These are phyloP conservation scores for Chalcis sispes DNA, from an alignment of 2,888 invertebrate genomes.

Conservation along the genomic window DNA sequence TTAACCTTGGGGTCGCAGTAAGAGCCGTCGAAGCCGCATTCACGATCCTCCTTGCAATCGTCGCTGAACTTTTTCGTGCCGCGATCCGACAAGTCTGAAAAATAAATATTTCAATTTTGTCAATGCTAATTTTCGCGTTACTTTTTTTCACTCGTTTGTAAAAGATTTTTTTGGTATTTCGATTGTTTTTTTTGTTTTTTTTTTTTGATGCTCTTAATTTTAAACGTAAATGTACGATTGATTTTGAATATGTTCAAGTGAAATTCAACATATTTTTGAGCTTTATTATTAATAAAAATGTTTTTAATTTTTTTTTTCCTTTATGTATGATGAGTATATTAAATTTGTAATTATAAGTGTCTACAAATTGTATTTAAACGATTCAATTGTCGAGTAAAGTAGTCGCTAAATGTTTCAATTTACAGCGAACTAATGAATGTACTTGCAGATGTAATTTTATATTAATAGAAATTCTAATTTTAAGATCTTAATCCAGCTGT, in stretches of 20 bases:
- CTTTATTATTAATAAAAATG: no score
- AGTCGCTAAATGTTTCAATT: not conserved
- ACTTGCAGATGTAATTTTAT: not conserved
- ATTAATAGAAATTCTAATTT: not conserved
- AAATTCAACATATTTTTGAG: no score
- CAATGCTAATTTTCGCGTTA: not conserved
- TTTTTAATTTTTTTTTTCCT: no score
- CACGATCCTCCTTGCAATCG: slow-evolving; percentile 82
- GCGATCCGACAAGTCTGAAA: slow-evolving; percentile 78
- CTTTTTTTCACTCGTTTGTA: not conserved
- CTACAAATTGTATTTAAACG: no score
- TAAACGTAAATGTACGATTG: no score
- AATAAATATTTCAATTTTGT: slow-evolving; percentile 25
- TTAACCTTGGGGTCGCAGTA: slow-evolving; percentile 84
- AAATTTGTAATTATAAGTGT: no score
- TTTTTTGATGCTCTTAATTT: no score
- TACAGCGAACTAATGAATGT: not conserved
- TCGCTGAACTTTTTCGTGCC: slow-evolving; percentile 86
- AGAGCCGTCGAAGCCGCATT: slow-evolving; percentile 87
- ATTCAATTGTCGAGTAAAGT: not conserved
- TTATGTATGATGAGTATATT: no score
- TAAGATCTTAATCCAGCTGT: not conserved
- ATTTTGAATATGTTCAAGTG: no score
- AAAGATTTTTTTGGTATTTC: no score
- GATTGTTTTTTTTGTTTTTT: no score